These are phyloP conservation scores for Plagodis pulveraria DNA, from an alignment of 2,888 invertebrate species.

Conservation along the genomic window DNA sequence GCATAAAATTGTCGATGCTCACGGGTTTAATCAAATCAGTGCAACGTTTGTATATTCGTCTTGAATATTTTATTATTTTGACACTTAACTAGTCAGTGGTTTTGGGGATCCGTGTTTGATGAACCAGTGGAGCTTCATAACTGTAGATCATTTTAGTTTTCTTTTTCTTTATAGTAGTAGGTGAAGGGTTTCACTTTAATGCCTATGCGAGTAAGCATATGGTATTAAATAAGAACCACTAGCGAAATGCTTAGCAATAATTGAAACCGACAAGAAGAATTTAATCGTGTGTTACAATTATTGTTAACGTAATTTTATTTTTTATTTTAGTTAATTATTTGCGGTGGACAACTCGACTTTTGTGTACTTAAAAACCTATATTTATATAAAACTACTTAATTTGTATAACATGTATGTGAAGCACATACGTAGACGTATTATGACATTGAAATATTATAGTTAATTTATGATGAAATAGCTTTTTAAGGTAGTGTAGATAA, in stretches of 20 bases:
- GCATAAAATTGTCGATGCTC: background rate
- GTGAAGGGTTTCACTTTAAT: constrained; percentile 54
- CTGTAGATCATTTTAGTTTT: constrained; percentile 64
- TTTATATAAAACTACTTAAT: constrained; percentile 31
- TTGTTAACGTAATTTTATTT: constrained; percentile 59
- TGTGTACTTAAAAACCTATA: constrained; percentile 37
- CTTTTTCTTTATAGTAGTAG: constrained; percentile 53
- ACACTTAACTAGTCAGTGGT: constrained; percentile 74
- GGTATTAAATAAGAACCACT: constrained; percentile 55
- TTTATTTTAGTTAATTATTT: constrained; percentile 58
- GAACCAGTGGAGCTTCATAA: constrained; percentile 61
- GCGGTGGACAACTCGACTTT: constrained; percentile 32
- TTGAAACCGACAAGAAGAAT: constrained; percentile 40
- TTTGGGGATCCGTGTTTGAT: constrained; percentile 61
- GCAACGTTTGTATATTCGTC: constrained; percentile 21
- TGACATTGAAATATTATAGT: constrained; percentile 15
- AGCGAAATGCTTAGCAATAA: constrained; percentile 57
- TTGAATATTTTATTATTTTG: constrained; percentile 39
- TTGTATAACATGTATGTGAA: constrained; percentile 9
- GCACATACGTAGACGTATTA: constrained; percentile 1
- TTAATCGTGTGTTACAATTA: constrained; percentile 46
- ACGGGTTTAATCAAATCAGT: background rate
- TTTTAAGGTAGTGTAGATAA: constrained; percentile 31
- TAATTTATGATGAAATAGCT: constrained; percentile 21
- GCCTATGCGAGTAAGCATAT: constrained; percentile 42